Evolutionary conservation across 2,888 invertebrate genomes (phyloP), one percentile per base, ranked within the genome.

Genomic region (Drosophila barbarae): DNA sequence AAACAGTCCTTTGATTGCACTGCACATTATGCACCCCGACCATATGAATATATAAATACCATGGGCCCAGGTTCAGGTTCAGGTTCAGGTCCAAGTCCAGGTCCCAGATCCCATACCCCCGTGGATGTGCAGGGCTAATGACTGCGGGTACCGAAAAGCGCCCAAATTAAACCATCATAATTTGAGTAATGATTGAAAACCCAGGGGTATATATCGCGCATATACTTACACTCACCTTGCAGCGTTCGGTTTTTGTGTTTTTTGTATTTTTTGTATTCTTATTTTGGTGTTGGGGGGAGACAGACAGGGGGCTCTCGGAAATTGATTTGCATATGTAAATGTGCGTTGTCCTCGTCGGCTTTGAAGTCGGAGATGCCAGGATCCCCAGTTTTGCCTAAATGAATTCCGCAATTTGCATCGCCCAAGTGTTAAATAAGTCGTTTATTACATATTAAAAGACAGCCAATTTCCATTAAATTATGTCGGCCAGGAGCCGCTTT

Each of bases 171-270:
- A 83, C 84, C 84, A 78, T 79, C 74, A 84, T 79, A 79, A 79
- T 84, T 79, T 84, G 76, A 82, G 79, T 84, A 81, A 79, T 79
- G 79, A 79, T 79, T 79, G 79, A 79, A 79, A 79, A 79, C 79
- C 79, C 84, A 84, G 78, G 79, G 79, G 79, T 84, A 81, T 84
- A 81, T 81, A 58, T 73, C 39, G 21, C 23, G 52, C 47, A 65
- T 68, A 68, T 34, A 47, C 44, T 54, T 54, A 54, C 32, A 23
- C 41, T 56, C 35, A 42, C 42, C 32, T 56, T 67, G 51, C 67
- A 30, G 52, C 65, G 39, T 26, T 41, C 13, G 6, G 4, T 8
- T 21, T 21, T 6, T 13, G 13, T 13, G 1, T 42, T 5, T 13
- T 26, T 32, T 59, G 15, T 46, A 1, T 23, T 13, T 39, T 39